Base-by-base conservation (phyloP, 1,140 invertebrate species). In the Holotrichia oblita region DNA sequence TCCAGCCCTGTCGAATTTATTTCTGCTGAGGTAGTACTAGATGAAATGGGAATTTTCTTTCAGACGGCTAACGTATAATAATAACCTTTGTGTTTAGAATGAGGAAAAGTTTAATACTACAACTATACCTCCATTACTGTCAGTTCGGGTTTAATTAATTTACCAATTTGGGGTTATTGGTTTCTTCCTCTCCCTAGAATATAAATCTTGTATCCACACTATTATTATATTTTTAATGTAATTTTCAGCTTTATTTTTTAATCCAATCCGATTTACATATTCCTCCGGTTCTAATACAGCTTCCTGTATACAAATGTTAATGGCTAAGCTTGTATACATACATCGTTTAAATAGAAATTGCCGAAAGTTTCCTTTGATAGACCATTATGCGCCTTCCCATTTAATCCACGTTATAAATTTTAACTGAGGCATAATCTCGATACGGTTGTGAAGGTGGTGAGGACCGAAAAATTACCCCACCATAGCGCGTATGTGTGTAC, bases 361-460 rank as follows among this genome's bases (percentile, higher is more conserved):
- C 48, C 48, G 14, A 55, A 55, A 55, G 48, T 17, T 55, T 55
- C 48, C 48, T n/a, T 55, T 48, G 44, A 17, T n/a, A 55, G 48
- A 55, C 48, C 48, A 17, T 55, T 55, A 14, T 55, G 14, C 14
- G 14, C 48, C 48, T 55, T 55, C 14, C 48, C 14, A n/a, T 55
- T 55, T 55, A 55, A 55, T 55, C 48, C 17, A 17, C 48, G 14
- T 55, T 55, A 55, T 55, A 55, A 55, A 55, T 55, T 55, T 55
- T 55, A 17, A 55, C 48, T 55, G 48, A 55, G 17, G 17, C 48
- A 55, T 55, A 55, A 55, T 55, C 48, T 55, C 14, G 17, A 55
- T 55, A 55, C 48, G 12, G 17, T 17, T 14, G 48, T 55, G 48
- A 14, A 17, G 48, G 17, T 17, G 48, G 48, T 55, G 48, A 14